Conservation (phyloP, 37 sponge, comb jelly and placozoan genomes). For the Sycon ciliatum region DNA sequence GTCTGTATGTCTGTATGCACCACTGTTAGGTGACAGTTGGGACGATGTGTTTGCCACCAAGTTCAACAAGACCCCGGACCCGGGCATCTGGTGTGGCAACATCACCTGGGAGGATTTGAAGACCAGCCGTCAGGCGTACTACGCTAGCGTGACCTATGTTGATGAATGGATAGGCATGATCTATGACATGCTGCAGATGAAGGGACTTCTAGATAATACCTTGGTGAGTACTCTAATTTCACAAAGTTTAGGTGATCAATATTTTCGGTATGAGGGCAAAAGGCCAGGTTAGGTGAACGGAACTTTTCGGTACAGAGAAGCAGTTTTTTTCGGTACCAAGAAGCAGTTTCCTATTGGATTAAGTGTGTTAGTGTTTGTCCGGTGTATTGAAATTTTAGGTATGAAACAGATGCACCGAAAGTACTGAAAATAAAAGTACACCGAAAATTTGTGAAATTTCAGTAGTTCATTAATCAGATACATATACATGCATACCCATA, state of each 20-base stretch:
- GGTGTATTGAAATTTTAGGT: no score
- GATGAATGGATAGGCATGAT: constrained; percentile 64
- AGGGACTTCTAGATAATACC: constrained; percentile 32
- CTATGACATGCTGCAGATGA: constrained; percentile 16
- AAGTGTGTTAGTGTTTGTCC: no score
- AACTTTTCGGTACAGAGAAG: neutral
- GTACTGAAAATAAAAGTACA: no score
- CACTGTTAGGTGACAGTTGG: neutral
- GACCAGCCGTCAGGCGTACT: constrained; percentile 41
- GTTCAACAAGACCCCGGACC: constrained; percentile 19
- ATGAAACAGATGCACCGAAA: no score
- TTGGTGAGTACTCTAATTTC: constrained; percentile 10
- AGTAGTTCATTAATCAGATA: no score
- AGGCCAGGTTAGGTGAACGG: neutral
- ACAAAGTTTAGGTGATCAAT: neutral
- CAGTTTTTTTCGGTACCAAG: no score
- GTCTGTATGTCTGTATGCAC: neutral
- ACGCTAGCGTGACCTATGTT: constrained; percentile 52
- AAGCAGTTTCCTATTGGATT: no score
- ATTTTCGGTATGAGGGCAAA: neutral
- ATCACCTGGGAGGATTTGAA: constrained; percentile 9
- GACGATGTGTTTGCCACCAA: constrained; percentile 28
- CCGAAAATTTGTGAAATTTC: no score
- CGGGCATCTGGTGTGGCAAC: constrained; percentile 56
- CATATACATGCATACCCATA: no score